Conservation (phyloP, 2,113 vertebrate species). For the Oreochromis niloticus region DNA sequence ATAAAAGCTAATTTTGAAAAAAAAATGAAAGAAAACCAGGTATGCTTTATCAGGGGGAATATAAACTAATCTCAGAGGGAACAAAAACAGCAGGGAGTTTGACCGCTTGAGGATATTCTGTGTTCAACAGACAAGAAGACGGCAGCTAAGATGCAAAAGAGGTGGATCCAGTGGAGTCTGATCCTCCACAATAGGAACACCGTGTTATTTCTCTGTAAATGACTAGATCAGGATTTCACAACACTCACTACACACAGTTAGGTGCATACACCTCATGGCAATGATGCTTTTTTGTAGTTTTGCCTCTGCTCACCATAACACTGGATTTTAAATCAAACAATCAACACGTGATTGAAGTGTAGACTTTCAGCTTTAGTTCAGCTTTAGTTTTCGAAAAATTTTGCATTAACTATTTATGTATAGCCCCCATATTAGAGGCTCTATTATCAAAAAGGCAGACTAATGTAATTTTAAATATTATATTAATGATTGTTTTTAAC, state of each 20-base stretch:
- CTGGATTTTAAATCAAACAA: not conserved
- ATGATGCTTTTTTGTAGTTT: not conserved
- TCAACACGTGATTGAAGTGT: not conserved
- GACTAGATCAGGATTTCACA: not conserved
- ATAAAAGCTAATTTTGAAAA: not conserved
- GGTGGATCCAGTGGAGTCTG: not conserved
- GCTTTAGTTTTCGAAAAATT: fast-evolving
- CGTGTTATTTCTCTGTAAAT: not conserved
- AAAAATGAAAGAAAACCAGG: not conserved
- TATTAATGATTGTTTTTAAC: not conserved
- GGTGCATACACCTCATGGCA: not conserved
- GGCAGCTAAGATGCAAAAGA: not conserved
- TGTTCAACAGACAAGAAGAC: conserved; percentile 3
- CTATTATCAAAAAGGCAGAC: not conserved
- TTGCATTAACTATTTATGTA: not conserved
- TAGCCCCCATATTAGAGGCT: not conserved
- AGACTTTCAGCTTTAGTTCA: not conserved
- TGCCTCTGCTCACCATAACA: not conserved
- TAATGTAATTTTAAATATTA: not conserved
- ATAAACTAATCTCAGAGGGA: not conserved
- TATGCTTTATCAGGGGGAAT: not conserved
- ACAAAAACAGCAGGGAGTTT: not conserved
- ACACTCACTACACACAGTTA: not conserved
- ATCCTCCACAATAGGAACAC: not conserved
- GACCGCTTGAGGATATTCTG: not conserved